These are phyloP conservation scores for Cydia strobilella DNA, from an alignment of 1,140 invertebrate species.

Conservation along the genomic window DNA sequence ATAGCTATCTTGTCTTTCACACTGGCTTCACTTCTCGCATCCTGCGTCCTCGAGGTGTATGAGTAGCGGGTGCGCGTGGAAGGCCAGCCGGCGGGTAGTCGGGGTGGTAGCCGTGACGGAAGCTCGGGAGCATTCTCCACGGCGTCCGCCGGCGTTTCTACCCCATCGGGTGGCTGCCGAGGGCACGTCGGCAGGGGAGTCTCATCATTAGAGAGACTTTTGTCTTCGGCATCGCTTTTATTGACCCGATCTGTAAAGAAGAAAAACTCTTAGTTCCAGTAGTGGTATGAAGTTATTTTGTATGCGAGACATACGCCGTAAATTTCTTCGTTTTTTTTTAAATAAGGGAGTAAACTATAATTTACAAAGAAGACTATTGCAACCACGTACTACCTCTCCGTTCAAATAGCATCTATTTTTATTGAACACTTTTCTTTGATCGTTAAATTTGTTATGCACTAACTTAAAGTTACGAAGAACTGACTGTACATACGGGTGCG, in stretches of 20 bases:
- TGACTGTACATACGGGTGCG: neutral
- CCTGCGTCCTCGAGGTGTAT: conserved; percentile 81
- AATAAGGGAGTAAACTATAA: neutral
- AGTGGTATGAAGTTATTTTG: neutral
- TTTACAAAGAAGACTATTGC: neutral
- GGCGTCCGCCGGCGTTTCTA: conserved; percentile 90
- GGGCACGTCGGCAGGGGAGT: conserved; percentile 80
- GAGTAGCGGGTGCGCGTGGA: conserved; percentile 63
- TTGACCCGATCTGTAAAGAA: conserved; percentile 67
- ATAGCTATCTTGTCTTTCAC: conserved; percentile 94
- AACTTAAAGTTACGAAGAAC: neutral
- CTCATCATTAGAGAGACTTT: conserved; percentile 75
- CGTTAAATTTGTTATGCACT: neutral
- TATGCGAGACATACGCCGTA: neutral
- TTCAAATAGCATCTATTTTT: neutral
- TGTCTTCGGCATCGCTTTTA: conserved; percentile 73
- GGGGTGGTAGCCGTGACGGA: conserved; percentile 60
- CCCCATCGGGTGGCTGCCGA: conserved; percentile 91
- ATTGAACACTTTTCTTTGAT: neutral
- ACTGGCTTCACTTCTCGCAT: conserved; percentile 88
- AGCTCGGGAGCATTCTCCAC: conserved; percentile 81
- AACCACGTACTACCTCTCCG: neutral
- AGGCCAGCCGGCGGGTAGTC: conserved; percentile 60
- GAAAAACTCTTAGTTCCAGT: neutral
- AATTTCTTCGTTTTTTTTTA: neutral